Percentiles rank a stretch among this genome's conserved stretches.
These are phyloP conservation scores for Pollicipes pollicipes DNA, from an alignment of 1,140 invertebrate genomes.

Conservation along the genomic window DNA sequence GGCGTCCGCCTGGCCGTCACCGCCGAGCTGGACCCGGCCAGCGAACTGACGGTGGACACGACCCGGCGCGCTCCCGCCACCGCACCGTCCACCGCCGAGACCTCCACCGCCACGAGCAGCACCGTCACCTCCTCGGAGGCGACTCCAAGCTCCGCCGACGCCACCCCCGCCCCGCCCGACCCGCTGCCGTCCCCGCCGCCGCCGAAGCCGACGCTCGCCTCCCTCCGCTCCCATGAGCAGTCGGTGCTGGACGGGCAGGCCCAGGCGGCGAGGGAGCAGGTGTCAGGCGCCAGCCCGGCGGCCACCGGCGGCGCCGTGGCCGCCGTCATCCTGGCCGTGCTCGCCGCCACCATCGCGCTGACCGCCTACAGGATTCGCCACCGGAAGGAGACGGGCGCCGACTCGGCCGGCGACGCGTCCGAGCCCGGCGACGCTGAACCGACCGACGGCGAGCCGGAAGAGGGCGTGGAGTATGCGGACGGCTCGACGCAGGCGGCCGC, in stretches of 20 bases:
- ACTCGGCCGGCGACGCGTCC: too few species aligned
- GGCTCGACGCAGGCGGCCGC: too few species aligned
- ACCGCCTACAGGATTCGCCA: too few species aligned
- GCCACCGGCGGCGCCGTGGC: background rate
- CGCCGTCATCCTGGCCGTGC: background rate
- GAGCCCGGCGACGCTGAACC: too few species aligned
- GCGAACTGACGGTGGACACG: background rate
- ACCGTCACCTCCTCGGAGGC: too few species aligned
- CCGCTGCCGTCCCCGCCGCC: too few species aligned
- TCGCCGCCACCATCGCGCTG: background rate
- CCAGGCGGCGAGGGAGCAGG: background rate
- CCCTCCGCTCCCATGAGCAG: background rate
- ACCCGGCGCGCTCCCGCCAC: background rate
- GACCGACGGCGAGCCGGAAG: too few species aligned
- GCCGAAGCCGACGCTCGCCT: background rate
- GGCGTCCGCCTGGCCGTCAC: background rate
- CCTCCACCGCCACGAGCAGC: background rate
- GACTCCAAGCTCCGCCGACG: background rate
- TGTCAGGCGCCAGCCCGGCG: background rate
- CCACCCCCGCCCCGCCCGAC: too few species aligned
- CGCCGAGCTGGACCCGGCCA: background rate
- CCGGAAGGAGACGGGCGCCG: too few species aligned
- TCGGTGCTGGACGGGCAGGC: background rate
- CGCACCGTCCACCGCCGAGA: too few species aligned
- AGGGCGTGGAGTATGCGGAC: too few species aligned